Base-by-base conservation (phyloP, 2,797 vertebrate genomes). In the Enteromius fasciolatus region DNA sequence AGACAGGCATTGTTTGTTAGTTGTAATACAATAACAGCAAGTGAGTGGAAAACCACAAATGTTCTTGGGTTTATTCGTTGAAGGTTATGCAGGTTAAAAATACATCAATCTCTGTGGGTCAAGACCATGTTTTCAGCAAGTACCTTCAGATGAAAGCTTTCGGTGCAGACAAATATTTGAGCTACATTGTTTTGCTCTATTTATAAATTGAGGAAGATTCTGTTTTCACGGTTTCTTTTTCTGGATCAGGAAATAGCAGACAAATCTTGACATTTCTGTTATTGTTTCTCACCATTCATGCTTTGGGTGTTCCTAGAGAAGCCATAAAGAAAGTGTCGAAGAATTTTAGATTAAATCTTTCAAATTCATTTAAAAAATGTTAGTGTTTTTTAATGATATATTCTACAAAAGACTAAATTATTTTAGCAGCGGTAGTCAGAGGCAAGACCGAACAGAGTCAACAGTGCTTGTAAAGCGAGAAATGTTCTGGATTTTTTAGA, bases 1-100 rank as follows among this genome's bases (percentile, higher is more conserved):
- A 39, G 70, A 69, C 80, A 59, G 17, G 28, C 15, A 36, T 67
- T 81, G 54, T 81, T 50, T 78, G 23, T 79, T 25, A 72, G 3
- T 36, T 81, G 25, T 64, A 76, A 69, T 46, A 81, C 63, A 83
- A 72, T 76, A 76, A 78, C 67, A 86, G 67, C 36, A 80, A 72
- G 57, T 75, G 12, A 81, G 77, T 69, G 76, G 70, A 86, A 75
- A 84, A 80, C 17, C 76, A 23, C 57, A 31, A 66, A 76, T n/a
- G 23, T 23, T 48, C 7, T 36, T 52, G n/a, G 44, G 50, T 20
- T 73, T 18, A 28, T 66, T 64, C 7, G 15, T 50, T 76, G 54
- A 81, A 73, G 59, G 33, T 67, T 52, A 48, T 50, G 5, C 8
- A 59, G 61, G 36, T 64, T 25, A 57, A 72, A 68, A 66, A 78